Evolutionary conservation across 1,140 invertebrate genomes (phyloP).

Genomic region (Apocrypta bakeri): DNA sequence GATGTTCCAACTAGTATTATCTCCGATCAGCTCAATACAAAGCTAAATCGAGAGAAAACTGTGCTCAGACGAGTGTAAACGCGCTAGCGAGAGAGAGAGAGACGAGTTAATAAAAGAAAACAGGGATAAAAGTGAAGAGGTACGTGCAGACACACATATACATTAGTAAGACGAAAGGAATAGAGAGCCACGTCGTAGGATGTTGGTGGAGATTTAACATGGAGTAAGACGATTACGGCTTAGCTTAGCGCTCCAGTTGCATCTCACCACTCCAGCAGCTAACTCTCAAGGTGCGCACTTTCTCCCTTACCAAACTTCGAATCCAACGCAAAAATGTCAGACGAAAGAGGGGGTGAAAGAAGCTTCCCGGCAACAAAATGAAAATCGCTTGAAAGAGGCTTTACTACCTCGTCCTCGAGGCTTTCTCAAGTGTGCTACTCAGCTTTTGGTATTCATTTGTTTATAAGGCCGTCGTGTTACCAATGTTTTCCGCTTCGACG

Average conservation of each 20-base stretch:
- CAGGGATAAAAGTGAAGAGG: not conserved
- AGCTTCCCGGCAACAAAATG: constrained; percentile 39
- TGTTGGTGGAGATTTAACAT: constrained; percentile 66
- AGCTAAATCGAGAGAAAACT: not conserved
- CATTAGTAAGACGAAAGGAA: not conserved
- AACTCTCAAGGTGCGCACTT: constrained; percentile 55
- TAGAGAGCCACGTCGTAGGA: not conserved
- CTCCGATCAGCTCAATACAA: not conserved
- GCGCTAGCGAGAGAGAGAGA: not conserved
- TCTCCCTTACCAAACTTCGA: constrained; percentile 34
- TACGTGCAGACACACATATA: not conserved
- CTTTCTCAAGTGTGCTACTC: constrained; percentile 24
- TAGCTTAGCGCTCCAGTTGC: constrained; percentile 61
- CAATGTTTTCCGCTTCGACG: constrained; percentile 44
- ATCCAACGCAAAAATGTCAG: not conserved
- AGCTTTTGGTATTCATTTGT: constrained; percentile 45
- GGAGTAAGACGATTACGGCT: constrained; percentile 71
- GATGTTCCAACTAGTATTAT: too few relatives aligned
- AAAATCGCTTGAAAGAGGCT: constrained; percentile 50
- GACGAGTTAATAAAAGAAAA: not conserved
- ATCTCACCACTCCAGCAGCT: constrained; percentile 46
- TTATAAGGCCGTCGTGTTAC: constrained; percentile 32
- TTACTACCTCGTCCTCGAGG: constrained; percentile 3
- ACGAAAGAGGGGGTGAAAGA: not conserved
- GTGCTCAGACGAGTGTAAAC: not conserved